phyloP scores from a whole-genome alignment of 2,888 invertebrate species.

The Tenthredo distinguenda region DNA sequence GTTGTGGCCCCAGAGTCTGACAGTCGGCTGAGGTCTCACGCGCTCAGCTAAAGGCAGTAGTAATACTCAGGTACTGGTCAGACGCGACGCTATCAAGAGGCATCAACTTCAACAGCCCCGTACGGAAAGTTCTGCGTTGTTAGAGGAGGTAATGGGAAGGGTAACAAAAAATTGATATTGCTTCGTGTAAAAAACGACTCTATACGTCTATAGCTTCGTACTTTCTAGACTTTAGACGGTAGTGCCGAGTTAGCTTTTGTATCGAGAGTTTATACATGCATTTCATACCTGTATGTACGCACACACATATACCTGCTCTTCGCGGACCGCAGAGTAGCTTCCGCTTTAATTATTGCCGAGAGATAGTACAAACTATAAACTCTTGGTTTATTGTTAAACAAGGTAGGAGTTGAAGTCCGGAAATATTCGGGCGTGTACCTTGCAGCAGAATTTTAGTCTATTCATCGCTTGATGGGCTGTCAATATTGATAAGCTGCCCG shows the following conservation, averaged over 20 bases:
- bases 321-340: not conserved
- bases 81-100: not conserved
- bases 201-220: not conserved
- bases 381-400: constrained; percentile 24
- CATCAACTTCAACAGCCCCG: not conserved
- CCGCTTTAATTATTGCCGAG: constrained; percentile 31
- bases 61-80: constrained; percentile 28
- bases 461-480: constrained; percentile 4
- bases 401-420: not conserved
- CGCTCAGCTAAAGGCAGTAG: constrained; percentile 16
- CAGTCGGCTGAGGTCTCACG: constrained; percentile 44
- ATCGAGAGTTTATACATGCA: not conserved
- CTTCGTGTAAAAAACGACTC: not conserved
- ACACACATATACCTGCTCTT: not conserved
- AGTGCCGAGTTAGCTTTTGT: not conserved
- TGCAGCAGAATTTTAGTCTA: not conserved
- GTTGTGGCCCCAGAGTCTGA: constrained; percentile 38
- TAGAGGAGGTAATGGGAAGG: not conserved
- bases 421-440: not conserved
- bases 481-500: constrained; percentile 33
- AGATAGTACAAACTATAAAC: constrained; percentile 34
- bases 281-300: not conserved
- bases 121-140: not conserved
- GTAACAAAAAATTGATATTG: not conserved
- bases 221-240: not conserved